These are phyloP conservation scores for Teleopsis dalmanni DNA, from an alignment of 1,140 invertebrate species.

Conservation along the genomic window DNA sequence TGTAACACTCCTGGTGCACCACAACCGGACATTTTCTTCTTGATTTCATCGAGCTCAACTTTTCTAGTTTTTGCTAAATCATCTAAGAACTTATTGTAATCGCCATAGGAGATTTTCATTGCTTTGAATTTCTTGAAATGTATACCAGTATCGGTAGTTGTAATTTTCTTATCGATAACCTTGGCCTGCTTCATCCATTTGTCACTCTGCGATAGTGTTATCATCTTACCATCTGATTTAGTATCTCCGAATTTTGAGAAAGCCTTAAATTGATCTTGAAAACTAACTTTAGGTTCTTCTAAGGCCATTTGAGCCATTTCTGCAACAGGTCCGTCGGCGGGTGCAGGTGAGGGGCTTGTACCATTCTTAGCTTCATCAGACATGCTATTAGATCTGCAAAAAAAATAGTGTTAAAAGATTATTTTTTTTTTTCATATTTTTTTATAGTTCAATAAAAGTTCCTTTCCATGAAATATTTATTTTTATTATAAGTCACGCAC, in stretches of 20 bases:
- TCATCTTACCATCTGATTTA: slow-evolving; percentile 77
- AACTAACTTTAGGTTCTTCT: slow-evolving; percentile 32
- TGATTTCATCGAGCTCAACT: slow-evolving; percentile 63
- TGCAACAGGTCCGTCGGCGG: slow-evolving; percentile 20
- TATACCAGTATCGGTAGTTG: slow-evolving; percentile 83
- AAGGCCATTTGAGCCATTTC: slow-evolving; percentile 35
- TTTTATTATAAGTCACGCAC: no score
- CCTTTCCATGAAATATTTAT: no score
- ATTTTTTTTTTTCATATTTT: no score
- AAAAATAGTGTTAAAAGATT: no score
- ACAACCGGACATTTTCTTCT: slow-evolving; percentile 67
- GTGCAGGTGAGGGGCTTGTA: slow-evolving; percentile 14
- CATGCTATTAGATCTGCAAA: slow-evolving; percentile 21
- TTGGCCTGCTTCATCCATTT: slow-evolving; percentile 94
- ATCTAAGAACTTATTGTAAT: slow-evolving; percentile 75
- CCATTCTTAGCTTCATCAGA: slow-evolving; percentile 33
- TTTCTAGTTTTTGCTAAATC: slow-evolving; percentile 75
- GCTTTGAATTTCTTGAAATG: slow-evolving; percentile 82
- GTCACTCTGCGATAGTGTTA: slow-evolving; percentile 82
- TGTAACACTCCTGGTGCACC: slow-evolving; percentile 60
- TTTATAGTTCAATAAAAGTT: no score
- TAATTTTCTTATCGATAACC: slow-evolving; percentile 86
- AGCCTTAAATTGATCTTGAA: slow-evolving; percentile 51
- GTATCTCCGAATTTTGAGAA: slow-evolving; percentile 85
- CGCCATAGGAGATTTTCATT: slow-evolving; percentile 60